Evolutionary conservation across 2,797 vertebrate species (phyloP), one percentile per base, ranked within the genome.

Genomic region (Gymnoscopelus braueri): DNA sequence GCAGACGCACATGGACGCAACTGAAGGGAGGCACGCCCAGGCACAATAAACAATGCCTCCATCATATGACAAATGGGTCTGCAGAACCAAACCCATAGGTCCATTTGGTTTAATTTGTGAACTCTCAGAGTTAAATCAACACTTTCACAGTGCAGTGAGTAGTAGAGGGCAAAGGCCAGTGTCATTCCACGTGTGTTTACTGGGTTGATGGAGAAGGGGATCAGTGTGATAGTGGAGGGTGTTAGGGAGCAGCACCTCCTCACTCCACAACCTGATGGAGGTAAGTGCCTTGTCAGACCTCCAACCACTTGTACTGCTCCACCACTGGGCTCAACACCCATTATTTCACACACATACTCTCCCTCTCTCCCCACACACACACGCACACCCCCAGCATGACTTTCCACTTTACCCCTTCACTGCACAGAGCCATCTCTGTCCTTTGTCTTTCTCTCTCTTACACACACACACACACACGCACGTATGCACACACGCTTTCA

Each of bases 361-460:
- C 39, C 19, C 4, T 5, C 4, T 5, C 4, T 5, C 4, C 32
- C 4, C 32, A 1, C 58, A 60, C 74, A 60, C 74, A 63, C 61
- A 65, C 55, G 6, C 62, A 44, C 59, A 66, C 59, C 26, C 71
- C 63, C 83, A 83, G 83, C 85, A 87, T 64, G 78, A 79, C 75
- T 81, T 88, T 88, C 75, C 82, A 86, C 86, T 89, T 86, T 68
- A 86, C 60, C 64, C 75, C 73, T 71, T 65, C 65, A 51, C 65
- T 59, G 59, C 65, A 62, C 57, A 19, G 65, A 67, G 64, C 63
- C 56, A 48, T 32, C 39, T 23, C 68, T 63, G 60, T 66, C 63
- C 49, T 71, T 23, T 35, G 14, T 48, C 39, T 69, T 24, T 70
- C 35, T 65, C 52, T 48, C 9, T 32, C 49, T 52, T 26, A 52